Evolutionary conservation across 1,140 invertebrate species (phyloP).

Genomic region (Pemphigus obesinymphae): DNA sequence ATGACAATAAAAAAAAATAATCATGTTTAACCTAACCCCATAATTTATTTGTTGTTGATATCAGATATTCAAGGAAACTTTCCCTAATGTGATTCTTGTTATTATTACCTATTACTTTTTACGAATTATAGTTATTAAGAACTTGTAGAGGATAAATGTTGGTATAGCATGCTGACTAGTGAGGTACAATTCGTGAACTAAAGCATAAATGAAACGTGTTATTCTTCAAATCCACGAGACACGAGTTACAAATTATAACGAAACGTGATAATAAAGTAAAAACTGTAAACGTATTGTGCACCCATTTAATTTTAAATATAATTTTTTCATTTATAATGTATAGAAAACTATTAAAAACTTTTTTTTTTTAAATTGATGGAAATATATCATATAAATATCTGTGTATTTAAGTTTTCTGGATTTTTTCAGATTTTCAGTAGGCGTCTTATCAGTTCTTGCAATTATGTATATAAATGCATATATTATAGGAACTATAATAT

Average conservation of each 20-base stretch:
- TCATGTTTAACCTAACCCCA: neutral
- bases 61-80: conserved; percentile 10
- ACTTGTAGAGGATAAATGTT: neutral
- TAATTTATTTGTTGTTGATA: neutral
- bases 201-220: neutral
- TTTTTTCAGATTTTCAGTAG: no score
- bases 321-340: neutral
- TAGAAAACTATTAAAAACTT: neutral
- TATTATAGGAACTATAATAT: no score
- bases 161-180: no score
- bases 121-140: neutral
- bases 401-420: no score
- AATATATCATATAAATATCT: no score
- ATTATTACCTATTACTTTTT: neutral
- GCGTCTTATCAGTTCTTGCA: no score
- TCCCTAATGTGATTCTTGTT: neutral
- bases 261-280: neutral
- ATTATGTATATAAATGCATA: no score
- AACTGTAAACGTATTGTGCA: neutral
- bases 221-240: neutral
- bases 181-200: neutral
- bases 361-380: no score
- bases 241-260: neutral
- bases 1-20: neutral
- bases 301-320: neutral